Evolutionary conservation across 2,797 vertebrate genomes (phyloP).

Genomic region (Gadopsis bispinosus): DNA sequence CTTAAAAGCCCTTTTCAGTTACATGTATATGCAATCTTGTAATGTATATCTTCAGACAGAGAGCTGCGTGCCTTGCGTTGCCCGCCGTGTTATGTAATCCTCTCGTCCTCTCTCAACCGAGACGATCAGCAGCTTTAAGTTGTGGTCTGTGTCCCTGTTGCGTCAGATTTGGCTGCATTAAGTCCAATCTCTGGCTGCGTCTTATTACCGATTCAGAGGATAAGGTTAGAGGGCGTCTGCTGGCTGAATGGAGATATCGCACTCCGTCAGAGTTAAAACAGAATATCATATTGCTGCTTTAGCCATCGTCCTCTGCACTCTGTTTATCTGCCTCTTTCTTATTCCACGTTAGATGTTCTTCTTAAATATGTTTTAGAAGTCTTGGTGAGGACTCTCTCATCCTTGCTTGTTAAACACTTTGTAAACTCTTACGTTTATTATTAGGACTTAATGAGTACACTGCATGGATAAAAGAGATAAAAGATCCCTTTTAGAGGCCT

Average conservation of each 20-base stretch:
- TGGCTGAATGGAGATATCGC: conserved; percentile 67
- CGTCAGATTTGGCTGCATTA: conserved; percentile 57
- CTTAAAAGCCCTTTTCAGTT: conserved; percentile 59
- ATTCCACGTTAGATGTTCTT: conserved; percentile 3
- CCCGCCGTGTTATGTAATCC: conserved; percentile 67
- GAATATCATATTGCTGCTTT: conserved; percentile 51
- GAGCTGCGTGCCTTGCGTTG: conserved; percentile 53
- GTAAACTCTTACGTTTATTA: conserved; percentile 22
- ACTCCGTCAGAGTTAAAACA: conserved; percentile 58
- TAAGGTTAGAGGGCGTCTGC: conserved; percentile 47
- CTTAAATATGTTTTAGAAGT: not conserved
- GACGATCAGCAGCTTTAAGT: conserved; percentile 59
- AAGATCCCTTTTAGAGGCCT: too few relatives aligned
- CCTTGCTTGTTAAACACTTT: conserved; percentile 43
- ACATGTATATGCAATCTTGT: not conserved
- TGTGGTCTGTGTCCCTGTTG: conserved; percentile 52
- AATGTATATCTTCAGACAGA: conserved; percentile 22
- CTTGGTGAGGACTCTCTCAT: conserved; percentile 8
- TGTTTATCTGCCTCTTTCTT: conserved; percentile 22
- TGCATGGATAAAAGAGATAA: not conserved
- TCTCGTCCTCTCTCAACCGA: conserved; percentile 54
- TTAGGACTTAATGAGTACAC: conserved; percentile 15
- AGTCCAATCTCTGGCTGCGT: conserved; percentile 35
- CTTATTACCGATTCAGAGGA: conserved; percentile 54
- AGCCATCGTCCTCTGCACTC: conserved; percentile 15